Conservation (phyloP, 2,113 vertebrate species). For the Phoxinus phoxinus region DNA sequence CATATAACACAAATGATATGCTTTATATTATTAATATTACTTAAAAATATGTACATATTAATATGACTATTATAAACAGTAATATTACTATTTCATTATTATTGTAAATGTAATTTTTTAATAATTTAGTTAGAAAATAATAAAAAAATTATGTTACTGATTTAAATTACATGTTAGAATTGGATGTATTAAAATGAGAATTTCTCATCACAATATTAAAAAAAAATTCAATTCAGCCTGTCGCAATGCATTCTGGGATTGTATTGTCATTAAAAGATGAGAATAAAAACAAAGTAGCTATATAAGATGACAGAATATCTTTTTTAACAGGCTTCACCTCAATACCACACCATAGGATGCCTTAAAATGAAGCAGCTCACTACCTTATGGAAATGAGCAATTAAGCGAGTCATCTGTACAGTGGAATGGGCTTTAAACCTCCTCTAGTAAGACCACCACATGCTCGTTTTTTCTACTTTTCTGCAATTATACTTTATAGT, state of each 20-base stretch:
- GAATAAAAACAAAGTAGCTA: neutral
- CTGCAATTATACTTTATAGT: neutral
- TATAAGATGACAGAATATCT: neutral
- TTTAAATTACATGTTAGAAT: neutral
- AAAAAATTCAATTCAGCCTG: neutral
- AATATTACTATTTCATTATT: neutral
- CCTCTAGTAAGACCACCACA: neutral
- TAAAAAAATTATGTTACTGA: no score
- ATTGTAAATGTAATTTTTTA: neutral
- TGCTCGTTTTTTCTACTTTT: neutral
- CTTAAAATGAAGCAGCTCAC: conserved; percentile 5
- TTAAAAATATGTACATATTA: neutral
- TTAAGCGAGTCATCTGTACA: neutral
- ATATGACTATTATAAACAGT: neutral
- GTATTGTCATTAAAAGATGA: neutral
- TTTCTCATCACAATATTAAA: neutral
- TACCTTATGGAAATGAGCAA: neutral
- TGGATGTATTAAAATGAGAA: neutral
- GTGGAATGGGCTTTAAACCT: neutral
- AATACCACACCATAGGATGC: neutral
- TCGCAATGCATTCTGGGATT: neutral
- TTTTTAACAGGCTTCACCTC: neutral
- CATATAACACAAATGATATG: neutral
- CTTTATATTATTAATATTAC: neutral
- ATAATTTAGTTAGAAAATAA: neutral